phyloP scores from a whole-genome alignment of 2,888 invertebrate species.

The Cryptus armator region DNA sequence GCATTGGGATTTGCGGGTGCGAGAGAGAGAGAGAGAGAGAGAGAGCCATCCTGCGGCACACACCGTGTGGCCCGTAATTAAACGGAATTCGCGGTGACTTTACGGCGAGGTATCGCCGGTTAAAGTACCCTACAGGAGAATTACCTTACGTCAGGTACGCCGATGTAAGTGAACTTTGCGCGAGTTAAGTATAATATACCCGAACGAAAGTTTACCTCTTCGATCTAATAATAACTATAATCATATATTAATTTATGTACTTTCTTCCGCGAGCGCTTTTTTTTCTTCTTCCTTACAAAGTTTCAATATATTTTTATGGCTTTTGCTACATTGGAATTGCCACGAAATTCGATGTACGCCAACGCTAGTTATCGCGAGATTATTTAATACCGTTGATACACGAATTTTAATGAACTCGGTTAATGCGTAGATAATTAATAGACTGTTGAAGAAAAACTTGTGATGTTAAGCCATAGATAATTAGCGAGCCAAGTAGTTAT shows the following conservation, averaged over 20 bases:
- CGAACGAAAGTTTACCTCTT: background rate
- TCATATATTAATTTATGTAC: no score
- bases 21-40: slow-evolving; percentile 12
- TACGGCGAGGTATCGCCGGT: slow-evolving; percentile 47
- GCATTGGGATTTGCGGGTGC: background rate
- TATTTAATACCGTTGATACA: background rate
- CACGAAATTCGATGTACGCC: background rate
- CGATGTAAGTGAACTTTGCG: slow-evolving; percentile 6
- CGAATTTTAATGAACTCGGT: background rate
- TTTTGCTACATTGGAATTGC: background rate
- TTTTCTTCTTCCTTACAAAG: background rate
- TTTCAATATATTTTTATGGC: background rate
- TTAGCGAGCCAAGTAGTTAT: slow-evolving; percentile 12
- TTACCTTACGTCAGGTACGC: slow-evolving; percentile 14
- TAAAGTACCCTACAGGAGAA: slow-evolving; percentile 21
- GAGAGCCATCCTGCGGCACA: background rate
- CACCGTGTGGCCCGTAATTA: slow-evolving; percentile 60
- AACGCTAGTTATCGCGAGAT: background rate
- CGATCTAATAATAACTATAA: no score
- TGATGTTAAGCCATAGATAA: slow-evolving; percentile 2
- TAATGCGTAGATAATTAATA: slow-evolving; percentile 1
- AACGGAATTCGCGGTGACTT: slow-evolving; percentile 62
- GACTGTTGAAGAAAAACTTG: background rate
- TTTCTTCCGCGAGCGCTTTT: background rate
- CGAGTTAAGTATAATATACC: background rate